A percentile compares a stretch with the other conserved stretches of the same genome.
Evolutionary conservation across 2,888 invertebrate species (phyloP).

Genomic region (Amphimallon solstitiale): DNA sequence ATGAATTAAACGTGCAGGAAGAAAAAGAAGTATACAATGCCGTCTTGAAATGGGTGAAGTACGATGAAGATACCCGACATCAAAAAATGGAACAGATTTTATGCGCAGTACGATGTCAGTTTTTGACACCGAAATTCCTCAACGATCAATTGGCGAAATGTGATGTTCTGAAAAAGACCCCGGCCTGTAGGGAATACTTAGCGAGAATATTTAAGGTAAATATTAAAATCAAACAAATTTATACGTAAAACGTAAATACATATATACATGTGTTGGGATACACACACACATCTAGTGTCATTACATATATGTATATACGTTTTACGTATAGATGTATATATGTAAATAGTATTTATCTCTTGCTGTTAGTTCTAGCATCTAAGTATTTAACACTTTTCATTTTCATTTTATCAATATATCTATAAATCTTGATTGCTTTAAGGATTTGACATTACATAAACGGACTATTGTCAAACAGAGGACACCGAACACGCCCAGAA

Average conservation of each 20-base stretch:
- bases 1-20: slow-evolving; percentile 90
- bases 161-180: slow-evolving; percentile 85
- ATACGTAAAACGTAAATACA: too few relatives aligned
- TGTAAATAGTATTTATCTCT: too few relatives aligned
- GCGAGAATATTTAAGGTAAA: slow-evolving; percentile 84
- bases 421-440: slow-evolving; percentile 36
- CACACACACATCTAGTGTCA: too few relatives aligned
- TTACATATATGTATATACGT: too few relatives aligned
- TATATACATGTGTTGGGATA: too few relatives aligned
- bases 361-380: too few relatives aligned
- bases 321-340: too few relatives aligned
- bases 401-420: background rate
- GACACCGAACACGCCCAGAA: slow-evolving; percentile 87
- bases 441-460: slow-evolving; percentile 90
- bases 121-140: slow-evolving; percentile 89
- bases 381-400: too few relatives aligned
- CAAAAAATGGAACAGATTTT: slow-evolving; percentile 89
- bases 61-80: slow-evolving; percentile 85
- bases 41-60: slow-evolving; percentile 90
- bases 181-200: slow-evolving; percentile 89
- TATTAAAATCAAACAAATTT: slow-evolving; percentile 6
- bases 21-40: slow-evolving; percentile 93
- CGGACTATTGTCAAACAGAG: slow-evolving; percentile 85
- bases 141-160: slow-evolving; percentile 93
- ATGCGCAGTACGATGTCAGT: slow-evolving; percentile 90